phyloP scores from a whole-genome alignment of 2,113 vertebrate genomes.

The Heptranchias perlo region DNA sequence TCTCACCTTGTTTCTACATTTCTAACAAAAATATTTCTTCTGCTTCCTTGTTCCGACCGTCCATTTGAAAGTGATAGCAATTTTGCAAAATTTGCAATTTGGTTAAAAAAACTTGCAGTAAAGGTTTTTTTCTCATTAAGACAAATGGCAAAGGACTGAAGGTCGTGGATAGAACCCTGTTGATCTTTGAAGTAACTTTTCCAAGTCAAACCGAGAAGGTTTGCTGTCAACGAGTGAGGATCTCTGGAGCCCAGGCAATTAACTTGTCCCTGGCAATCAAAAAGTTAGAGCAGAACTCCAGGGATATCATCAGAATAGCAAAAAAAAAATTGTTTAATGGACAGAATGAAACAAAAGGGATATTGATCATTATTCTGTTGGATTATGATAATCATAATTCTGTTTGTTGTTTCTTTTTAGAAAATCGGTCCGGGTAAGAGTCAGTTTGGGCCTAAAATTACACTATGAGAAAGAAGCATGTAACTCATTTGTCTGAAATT shows the following conservation, averaged over 20 bases:
- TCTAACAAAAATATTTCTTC: not conserved
- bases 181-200: not conserved
- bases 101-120: not conserved
- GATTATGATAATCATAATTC: not conserved
- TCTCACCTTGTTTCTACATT: too few species aligned
- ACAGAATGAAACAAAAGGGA: not conserved
- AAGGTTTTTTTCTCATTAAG: not conserved
- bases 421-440: not conserved
- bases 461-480: not conserved
- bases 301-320: not conserved
- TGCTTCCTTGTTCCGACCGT: too few species aligned
- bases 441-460: not conserved
- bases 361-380: not conserved
- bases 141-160: not conserved
- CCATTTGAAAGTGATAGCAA: not conserved
- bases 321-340: not conserved
- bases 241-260: not conserved
- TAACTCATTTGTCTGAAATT: not conserved
- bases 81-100: not conserved
- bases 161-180: not conserved
- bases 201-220: not conserved
- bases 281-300: not conserved
- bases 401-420: not conserved
- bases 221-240: not conserved
- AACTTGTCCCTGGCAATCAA: not conserved